A percentile compares a stretch with the other conserved stretches of the same genome.
Evolutionary conservation across 2,888 invertebrate species (phyloP).

Genomic region (Pandemis corylana): DNA sequence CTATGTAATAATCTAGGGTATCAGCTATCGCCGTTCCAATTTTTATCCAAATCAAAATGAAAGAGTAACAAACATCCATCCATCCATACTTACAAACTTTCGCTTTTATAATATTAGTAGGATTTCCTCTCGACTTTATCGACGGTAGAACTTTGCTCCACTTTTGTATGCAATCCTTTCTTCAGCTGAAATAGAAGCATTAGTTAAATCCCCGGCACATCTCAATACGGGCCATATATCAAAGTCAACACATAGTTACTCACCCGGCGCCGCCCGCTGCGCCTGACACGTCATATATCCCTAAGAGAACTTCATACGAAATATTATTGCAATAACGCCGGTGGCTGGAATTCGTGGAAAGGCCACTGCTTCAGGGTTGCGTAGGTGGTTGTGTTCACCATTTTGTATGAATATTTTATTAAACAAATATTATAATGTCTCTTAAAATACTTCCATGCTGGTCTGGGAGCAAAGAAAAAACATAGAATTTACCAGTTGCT

Average conservation of each 20-base stretch:
- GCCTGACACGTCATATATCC: constrained; percentile 8
- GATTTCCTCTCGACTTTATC: too few species aligned
- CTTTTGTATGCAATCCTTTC: background rate
- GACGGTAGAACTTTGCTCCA: too few species aligned
- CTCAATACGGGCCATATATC: constrained; percentile 3
- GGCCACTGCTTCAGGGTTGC: background rate
- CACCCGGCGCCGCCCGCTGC: constrained; percentile 6
- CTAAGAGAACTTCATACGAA: constrained; percentile 2
- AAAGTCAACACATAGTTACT: constrained; percentile 5
- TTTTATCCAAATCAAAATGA: too few species aligned
- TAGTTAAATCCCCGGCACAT: constrained; percentile 5
- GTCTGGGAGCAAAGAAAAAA: too few species aligned
- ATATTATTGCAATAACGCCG: constrained; percentile 7
- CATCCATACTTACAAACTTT: too few species aligned
- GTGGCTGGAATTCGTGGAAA: background rate
- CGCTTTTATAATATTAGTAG: too few species aligned
- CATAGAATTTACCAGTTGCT: too few species aligned
- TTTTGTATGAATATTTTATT: background rate
- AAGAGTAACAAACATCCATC: too few species aligned
- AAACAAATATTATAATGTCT: too few species aligned
- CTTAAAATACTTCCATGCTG: too few species aligned
- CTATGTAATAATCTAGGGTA: too few species aligned
- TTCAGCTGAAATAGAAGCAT: background rate
- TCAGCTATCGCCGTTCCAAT: too few species aligned
- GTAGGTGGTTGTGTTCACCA: background rate